Conservation (phyloP, 2,888 invertebrate species). For the Anodontia alba region DNA sequence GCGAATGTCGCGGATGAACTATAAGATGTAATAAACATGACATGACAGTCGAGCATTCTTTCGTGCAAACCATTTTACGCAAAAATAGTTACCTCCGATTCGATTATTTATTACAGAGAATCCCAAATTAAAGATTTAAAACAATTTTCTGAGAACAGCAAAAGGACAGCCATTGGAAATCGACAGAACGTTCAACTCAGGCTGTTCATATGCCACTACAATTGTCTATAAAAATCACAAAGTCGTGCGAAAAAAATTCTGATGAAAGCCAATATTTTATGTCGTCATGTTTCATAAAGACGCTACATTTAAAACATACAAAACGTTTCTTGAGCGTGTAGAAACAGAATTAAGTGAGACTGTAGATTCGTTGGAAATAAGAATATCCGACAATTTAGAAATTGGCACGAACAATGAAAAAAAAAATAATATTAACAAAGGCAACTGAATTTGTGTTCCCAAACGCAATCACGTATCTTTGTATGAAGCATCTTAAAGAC, state of each 20-base stretch:
- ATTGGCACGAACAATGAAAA: too few relatives aligned
- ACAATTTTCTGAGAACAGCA: constrained; percentile 14
- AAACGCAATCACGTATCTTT: too few relatives aligned
- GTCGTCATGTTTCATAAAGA: constrained; percentile 20
- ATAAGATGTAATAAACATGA: constrained; percentile 25
- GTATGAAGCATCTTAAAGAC: too few relatives aligned
- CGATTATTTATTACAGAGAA: constrained; percentile 37
- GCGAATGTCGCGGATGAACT: constrained; percentile 37
- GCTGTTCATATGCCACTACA: constrained; percentile 31
- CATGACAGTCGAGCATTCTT: constrained; percentile 34
- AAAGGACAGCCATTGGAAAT: constrained; percentile 8
- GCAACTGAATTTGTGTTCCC: too few relatives aligned
- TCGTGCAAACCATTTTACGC: constrained; percentile 27
- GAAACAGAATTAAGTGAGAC: too few relatives aligned
- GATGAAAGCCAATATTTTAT: constrained; percentile 28
- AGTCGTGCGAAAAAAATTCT: constrained; percentile 28
- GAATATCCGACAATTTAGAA: too few relatives aligned
- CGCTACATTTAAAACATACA: too few relatives aligned
- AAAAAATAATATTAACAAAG: too few relatives aligned
- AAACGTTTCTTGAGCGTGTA: too few relatives aligned
- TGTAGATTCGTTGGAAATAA: too few relatives aligned
- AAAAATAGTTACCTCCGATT: constrained; percentile 31
- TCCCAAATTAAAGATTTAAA: constrained; percentile 31
- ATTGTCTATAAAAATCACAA: constrained; percentile 44
- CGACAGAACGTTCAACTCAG: constrained; percentile 49